phyloP scores from a whole-genome alignment of 2,888 invertebrate species.

The Acanthoscelides obtectus region DNA sequence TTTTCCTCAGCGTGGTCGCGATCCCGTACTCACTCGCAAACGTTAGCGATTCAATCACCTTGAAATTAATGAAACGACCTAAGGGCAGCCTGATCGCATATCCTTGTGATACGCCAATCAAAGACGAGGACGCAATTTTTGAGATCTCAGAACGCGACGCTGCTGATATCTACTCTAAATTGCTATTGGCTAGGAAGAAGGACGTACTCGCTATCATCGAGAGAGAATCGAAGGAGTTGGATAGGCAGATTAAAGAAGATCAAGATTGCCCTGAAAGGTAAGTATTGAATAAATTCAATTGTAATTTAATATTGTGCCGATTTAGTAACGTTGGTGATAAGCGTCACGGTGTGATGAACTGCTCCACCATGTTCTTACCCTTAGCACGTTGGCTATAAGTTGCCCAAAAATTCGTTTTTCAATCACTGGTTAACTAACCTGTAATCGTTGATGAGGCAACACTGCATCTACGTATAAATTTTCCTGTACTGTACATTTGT shows the following conservation, averaged over 20 bases:
- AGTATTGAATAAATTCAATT: no score
- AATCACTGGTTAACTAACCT: no score
- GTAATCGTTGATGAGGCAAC: no score
- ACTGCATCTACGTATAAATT: no score
- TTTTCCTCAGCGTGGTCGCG: slow-evolving; percentile 55
- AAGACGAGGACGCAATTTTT: slow-evolving; percentile 40
- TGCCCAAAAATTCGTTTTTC: no score
- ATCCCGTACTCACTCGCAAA: slow-evolving; percentile 52
- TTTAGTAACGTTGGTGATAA: no score
- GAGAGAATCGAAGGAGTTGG: slow-evolving; percentile 66
- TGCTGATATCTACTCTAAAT: slow-evolving; percentile 65
- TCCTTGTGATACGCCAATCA: slow-evolving; percentile 48
- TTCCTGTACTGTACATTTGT: no score
- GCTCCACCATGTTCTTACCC: no score
- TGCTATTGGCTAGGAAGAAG: slow-evolving; percentile 65
- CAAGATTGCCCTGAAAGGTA: slow-evolving; percentile 71
- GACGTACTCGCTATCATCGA: slow-evolving; percentile 71
- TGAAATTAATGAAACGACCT: slow-evolving; percentile 73
- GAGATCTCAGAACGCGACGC: slow-evolving; percentile 50
- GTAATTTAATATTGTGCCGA: no score
- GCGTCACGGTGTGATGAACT: no score
- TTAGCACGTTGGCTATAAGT: no score
- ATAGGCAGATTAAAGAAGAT: slow-evolving; percentile 58
- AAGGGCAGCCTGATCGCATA: slow-evolving; percentile 54
- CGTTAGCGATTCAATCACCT: slow-evolving; percentile 64